phyloP scores from a whole-genome alignment of 1,140 invertebrate genomes.

The Drosophila parabipectinata region DNA sequence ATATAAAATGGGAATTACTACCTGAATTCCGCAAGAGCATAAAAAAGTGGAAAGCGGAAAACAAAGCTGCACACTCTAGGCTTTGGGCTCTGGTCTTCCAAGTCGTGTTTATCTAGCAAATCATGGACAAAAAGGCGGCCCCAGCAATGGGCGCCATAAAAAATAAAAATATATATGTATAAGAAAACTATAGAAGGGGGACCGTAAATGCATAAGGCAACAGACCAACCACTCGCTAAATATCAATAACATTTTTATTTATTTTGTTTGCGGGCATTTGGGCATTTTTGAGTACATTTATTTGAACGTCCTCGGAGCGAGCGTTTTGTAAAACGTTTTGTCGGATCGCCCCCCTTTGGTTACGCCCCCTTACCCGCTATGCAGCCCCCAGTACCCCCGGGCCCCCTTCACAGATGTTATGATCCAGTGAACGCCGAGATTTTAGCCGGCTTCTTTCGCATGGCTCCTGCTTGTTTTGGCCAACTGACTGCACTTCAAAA shows the following conservation, averaged over 20 bases:
- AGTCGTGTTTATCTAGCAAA: constrained; percentile 72
- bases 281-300: constrained; percentile 82
- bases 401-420: constrained; percentile 27
- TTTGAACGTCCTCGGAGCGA: constrained; percentile 75
- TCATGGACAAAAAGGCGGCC: constrained; percentile 68
- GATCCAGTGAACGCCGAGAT: constrained; percentile 64
- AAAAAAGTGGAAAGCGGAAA: constrained; percentile 47
- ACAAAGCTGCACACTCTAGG: constrained; percentile 14
- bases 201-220: no score
- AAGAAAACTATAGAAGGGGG: constrained; percentile 13
- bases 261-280: constrained; percentile 81
- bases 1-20: constrained; percentile 69
- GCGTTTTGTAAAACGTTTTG: constrained; percentile 78
- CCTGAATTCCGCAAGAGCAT: constrained; percentile 75
- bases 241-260: constrained; percentile 82
- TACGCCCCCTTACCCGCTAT: constrained; percentile 24
- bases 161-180: constrained; percentile 1
- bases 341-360: constrained; percentile 33
- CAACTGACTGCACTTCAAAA: constrained; percentile 2
- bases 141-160: constrained; percentile 59
- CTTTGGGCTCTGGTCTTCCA: not conserved
- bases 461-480: constrained; percentile 31
- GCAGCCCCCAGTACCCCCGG: not conserved
- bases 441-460: constrained; percentile 41
- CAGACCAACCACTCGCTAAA: constrained; percentile 60